Evolutionary conservation across 2,797 vertebrate genomes (phyloP).

Genomic region (Hemibagrus guttatus): DNA sequence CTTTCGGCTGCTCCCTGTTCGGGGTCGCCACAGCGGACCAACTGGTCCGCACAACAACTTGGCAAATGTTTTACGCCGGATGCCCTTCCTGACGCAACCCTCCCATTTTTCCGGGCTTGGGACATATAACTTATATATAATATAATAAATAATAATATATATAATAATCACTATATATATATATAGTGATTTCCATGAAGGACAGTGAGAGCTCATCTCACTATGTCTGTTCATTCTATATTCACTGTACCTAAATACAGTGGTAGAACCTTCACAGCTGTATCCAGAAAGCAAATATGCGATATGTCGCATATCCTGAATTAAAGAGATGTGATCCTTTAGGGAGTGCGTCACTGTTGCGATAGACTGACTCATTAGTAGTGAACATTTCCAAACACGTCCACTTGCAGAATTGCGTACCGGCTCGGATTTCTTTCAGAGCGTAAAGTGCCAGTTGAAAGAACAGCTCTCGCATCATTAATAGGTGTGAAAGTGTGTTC

Average conservation of each 20-base stretch:
- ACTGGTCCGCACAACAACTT: no score
- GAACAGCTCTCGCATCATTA: background rate
- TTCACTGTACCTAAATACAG: background rate
- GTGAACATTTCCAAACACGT: conserved; percentile 14
- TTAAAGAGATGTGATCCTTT: background rate
- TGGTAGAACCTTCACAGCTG: background rate
- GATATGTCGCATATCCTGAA: background rate
- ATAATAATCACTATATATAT: no score
- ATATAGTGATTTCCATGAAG: background rate
- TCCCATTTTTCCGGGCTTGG: no score
- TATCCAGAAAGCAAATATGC: background rate
- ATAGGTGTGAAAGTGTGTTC: conserved; percentile 26
- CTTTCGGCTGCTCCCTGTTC: no score
- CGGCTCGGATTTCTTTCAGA: background rate
- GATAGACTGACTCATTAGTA: background rate
- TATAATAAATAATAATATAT: no score
- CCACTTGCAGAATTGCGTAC: background rate
- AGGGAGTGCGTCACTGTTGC: background rate
- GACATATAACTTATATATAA: no score
- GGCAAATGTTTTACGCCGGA: no score
- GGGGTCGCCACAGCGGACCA: no score
- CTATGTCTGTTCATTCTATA: background rate
- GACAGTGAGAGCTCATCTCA: background rate
- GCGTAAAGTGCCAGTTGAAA: background rate
- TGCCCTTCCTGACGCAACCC: no score